Percentiles rank a stretch among this genome's conserved stretches.
Evolutionary conservation across 2,113 vertebrate genomes (phyloP).

Genomic region (Paratilapia polleni): DNA sequence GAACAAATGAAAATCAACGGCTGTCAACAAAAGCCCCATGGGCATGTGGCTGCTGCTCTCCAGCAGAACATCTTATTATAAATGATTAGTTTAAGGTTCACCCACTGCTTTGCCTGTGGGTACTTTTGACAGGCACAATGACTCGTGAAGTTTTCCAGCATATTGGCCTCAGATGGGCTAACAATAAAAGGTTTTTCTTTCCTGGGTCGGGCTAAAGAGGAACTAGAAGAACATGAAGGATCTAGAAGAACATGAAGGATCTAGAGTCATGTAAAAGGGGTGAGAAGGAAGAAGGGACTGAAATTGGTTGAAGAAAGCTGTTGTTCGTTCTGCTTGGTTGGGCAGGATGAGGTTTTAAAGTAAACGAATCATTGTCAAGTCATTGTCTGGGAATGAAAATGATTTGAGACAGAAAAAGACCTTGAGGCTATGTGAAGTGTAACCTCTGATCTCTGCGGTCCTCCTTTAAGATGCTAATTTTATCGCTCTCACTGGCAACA

Average conservation of each 20-base stretch:
- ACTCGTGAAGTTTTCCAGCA: neutral
- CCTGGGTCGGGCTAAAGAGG: neutral
- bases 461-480: neutral
- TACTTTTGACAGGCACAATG: neutral
- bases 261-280: too few relatives aligned
- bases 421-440: neutral
- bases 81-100: neutral
- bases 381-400: neutral
- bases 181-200: neutral
- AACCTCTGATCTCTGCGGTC: neutral
- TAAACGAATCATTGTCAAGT: neutral
- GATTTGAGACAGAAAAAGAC: neutral
- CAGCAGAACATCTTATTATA: neutral
- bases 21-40: neutral
- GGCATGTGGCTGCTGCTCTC: neutral
- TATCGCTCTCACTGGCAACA: neutral
- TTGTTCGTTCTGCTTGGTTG: neutral
- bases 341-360: neutral
- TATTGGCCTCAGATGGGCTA: conserved; percentile 9
- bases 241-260: neutral
- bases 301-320: neutral
- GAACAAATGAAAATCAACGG: neutral
- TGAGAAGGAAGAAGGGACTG: neutral
- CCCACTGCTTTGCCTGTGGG: neutral
- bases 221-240: neutral